Conservation (phyloP, 2,888 invertebrate species). For the Athalia circularis region DNA sequence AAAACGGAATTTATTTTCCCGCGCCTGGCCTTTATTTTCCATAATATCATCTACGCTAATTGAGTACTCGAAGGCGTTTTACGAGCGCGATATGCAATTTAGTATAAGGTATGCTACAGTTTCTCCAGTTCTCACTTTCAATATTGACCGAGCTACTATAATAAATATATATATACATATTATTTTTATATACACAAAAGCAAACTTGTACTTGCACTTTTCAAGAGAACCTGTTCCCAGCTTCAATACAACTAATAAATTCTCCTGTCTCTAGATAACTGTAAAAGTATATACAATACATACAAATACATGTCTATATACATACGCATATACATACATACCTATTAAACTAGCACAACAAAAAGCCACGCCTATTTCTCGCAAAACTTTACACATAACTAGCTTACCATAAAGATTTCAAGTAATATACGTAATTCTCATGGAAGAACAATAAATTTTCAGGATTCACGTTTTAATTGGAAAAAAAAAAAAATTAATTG, state of each 20-base stretch:
- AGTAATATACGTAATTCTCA: background rate
- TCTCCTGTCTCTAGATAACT: conserved; percentile 11
- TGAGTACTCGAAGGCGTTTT: too few relatives aligned
- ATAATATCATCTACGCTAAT: too few relatives aligned
- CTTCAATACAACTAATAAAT: conserved; percentile 4
- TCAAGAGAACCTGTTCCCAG: conserved; percentile 62
- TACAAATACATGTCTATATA: background rate
- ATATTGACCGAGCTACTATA: too few relatives aligned
- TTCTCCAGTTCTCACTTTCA: too few relatives aligned
- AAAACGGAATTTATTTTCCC: too few relatives aligned
- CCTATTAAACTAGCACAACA: background rate
- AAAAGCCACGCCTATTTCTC: background rate
- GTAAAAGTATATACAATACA: background rate
- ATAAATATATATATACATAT: too few relatives aligned
- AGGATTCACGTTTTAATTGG: background rate
- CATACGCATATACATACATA: background rate
- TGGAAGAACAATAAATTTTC: too few relatives aligned
- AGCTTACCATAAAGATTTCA: background rate
- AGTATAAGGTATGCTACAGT: too few relatives aligned
- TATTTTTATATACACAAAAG: background rate
- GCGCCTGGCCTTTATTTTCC: too few relatives aligned
- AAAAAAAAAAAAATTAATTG: background rate
- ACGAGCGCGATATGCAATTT: too few relatives aligned
- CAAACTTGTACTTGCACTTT: conserved; percentile 67
- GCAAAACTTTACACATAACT: background rate